Conservation (phyloP, 2,888 invertebrate genomes). For the Seira ritae region DNA sequence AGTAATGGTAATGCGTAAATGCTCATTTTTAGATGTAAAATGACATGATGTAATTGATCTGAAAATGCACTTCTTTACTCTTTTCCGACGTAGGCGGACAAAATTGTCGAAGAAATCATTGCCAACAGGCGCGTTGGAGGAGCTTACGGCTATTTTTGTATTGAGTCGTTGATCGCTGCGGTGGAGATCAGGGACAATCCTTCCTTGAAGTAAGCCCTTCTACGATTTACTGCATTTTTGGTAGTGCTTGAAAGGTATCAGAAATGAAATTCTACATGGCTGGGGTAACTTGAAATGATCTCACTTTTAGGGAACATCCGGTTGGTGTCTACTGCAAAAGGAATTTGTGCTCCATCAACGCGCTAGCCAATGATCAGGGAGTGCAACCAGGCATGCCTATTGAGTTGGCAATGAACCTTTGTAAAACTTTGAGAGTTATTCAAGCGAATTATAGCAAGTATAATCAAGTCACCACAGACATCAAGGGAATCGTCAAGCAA, state of each 20-base stretch:
- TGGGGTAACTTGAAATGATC: too few relatives aligned
- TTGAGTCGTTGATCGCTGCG: not conserved
- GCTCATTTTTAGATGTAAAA: not conserved
- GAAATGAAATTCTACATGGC: too few relatives aligned
- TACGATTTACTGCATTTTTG: not conserved
- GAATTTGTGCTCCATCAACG: not conserved
- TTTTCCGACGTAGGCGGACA: not conserved
- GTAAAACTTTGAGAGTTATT: not conserved
- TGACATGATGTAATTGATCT: not conserved
- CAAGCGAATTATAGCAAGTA: not conserved
- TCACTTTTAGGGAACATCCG: not conserved
- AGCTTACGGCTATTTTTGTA: not conserved
- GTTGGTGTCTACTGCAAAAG: not conserved
- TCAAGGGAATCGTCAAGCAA: not conserved
- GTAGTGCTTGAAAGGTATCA: too few relatives aligned
- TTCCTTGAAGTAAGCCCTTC: not conserved
- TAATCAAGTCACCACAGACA: not conserved
- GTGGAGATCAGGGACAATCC: slow-evolving; percentile 19
- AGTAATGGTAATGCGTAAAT: not conserved
- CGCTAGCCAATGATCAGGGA: not conserved
- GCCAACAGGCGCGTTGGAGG: not conserved
- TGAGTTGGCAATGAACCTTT: not conserved
- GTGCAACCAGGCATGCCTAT: not conserved
- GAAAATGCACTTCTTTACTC: not conserved
- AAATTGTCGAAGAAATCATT: not conserved